These are phyloP conservation scores for Spodoptera picta DNA, from an alignment of 2,888 invertebrate species.

Conservation along the genomic window DNA sequence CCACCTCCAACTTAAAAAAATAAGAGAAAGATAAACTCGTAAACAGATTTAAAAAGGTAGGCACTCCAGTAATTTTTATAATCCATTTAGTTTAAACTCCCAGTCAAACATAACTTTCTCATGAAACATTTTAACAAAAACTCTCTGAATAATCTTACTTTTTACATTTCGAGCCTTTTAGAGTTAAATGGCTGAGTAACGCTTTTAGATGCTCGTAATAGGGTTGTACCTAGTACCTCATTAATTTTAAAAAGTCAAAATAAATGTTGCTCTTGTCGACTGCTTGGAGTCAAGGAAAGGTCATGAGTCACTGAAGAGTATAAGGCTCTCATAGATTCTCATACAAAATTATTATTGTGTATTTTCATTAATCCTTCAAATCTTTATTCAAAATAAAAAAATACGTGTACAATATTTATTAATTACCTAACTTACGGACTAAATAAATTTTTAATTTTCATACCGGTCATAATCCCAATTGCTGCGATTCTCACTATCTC, in stretches of 20 bases:
- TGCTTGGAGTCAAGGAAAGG: too few relatives aligned
- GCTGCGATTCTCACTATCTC: too few relatives aligned
- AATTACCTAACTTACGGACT: too few relatives aligned
- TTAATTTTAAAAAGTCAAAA: neutral
- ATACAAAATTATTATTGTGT: too few relatives aligned
- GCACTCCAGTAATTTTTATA: constrained; percentile 30
- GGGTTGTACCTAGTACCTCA: constrained; percentile 6
- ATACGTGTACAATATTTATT: too few relatives aligned
- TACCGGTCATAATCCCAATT: too few relatives aligned
- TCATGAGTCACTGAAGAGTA: too few relatives aligned
- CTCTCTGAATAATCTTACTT: constrained; percentile 23
- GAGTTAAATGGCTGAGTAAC: constrained; percentile 6
- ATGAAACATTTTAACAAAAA: constrained; percentile 28
- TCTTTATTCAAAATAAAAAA: too few relatives aligned
- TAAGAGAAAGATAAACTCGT: constrained; percentile 46
- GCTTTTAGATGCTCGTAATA: neutral
- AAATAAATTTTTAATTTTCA: too few relatives aligned
- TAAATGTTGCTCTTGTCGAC: too few relatives aligned
- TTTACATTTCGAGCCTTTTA: constrained; percentile 28
- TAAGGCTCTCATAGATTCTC: too few relatives aligned
- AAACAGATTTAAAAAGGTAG: constrained; percentile 44
- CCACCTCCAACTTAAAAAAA: constrained; percentile 21
- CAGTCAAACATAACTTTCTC: constrained; percentile 26
- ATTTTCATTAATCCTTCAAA: too few relatives aligned
- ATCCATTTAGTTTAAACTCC: constrained; percentile 34